Percentiles rank a stretch among this genome's conserved stretches.
Conservation (phyloP, 2,113 vertebrate species). For the Mirounga angustirostris region DNA sequence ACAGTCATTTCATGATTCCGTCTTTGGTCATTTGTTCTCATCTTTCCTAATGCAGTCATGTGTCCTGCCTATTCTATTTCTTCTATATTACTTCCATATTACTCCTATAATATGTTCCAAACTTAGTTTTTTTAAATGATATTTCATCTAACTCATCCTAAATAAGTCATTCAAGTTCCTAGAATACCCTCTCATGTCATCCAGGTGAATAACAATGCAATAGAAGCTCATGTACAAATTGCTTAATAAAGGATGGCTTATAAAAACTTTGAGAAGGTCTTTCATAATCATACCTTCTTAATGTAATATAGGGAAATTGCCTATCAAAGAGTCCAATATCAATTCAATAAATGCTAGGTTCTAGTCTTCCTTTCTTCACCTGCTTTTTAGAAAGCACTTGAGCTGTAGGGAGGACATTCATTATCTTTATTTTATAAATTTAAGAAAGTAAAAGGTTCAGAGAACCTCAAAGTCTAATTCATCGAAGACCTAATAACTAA, state of each 20-base stretch:
- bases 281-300: background rate
- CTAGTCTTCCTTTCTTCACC: background rate
- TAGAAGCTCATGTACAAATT: background rate
- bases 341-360: background rate
- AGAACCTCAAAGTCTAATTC: background rate
- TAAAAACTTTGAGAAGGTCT: background rate
- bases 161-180: background rate
- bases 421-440: constrained; percentile 5
- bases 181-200: background rate
- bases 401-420: background rate
- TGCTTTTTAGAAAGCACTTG: background rate
- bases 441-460: background rate
- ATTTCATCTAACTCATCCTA: background rate
- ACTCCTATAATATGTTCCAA: background rate
- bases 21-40: background rate
- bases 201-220: background rate
- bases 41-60: background rate
- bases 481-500: background rate
- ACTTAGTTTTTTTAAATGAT: background rate
- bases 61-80: background rate
- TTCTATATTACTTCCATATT: background rate
- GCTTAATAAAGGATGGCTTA: background rate
- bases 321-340: background rate
- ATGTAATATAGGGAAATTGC: background rate
- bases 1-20: background rate